Base-by-base conservation (phyloP, 1,140 invertebrate genomes). In the Bactericera cockerelli region DNA sequence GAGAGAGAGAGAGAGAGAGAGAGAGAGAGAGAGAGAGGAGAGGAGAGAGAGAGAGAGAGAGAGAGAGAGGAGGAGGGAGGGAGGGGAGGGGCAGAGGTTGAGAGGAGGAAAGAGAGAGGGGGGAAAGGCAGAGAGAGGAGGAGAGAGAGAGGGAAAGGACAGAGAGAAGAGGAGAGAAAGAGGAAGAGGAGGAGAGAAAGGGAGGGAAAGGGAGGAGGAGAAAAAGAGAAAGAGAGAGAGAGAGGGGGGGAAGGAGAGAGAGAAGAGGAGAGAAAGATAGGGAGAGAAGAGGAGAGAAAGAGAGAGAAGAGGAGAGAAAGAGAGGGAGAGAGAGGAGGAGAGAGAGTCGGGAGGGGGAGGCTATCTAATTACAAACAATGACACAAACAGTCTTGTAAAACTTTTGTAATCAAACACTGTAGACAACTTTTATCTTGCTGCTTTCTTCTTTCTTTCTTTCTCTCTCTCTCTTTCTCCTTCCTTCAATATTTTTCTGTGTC, bases 221-320 rank as follows among this genome's bases (percentile, higher is more conserved):
- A 56, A 39, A 21, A 22, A 61, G 26, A 58, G 55, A 61, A 1
- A 61, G 56, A 58, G 53, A 26, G 59, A 60, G 54, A 57, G 26
- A 26, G 25, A 39, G 19, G 22, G 14, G 6, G n/a, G 38, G 19
- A 31, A 8, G 21, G 56, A 59, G 56, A 28, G 55, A 31, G 28
- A 13, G 28, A 6, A 13, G 28, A 31, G 28, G 13, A 13, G 13
- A 13, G 13, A 13, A 31, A 13, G 28, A 13, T 6, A 4, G 21
- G 16, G 13, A 31, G 13, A 31, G 13, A 31, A 31, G 13, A 31
- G 13, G 13, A 31, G 13, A 31, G 28, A 31, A 4, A 56, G 3
- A 3, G 26, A 24, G 28, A 56, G n/a, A 56, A 28, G 26, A 28
- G 6, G 55, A 22, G 55, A 56, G 31, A 21, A 22, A 61, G 26